These are phyloP conservation scores for Coranthus polyacanthus DNA, from an alignment of 2,797 vertebrate genomes.

Conservation along the genomic window DNA sequence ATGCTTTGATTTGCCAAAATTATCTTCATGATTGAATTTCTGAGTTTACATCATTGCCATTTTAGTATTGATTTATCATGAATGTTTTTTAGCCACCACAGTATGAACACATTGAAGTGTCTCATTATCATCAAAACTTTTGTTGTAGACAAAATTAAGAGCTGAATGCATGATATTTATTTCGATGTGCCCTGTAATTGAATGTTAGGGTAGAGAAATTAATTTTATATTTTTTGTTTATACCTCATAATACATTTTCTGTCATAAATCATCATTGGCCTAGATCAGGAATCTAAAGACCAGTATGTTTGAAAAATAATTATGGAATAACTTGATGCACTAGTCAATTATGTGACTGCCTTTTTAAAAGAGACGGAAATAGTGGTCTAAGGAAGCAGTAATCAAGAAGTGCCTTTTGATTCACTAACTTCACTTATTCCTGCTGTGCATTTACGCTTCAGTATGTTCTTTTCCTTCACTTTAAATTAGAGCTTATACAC, in stretches of 20 bases:
- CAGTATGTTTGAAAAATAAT: constrained; percentile 27
- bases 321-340: constrained; percentile 45
- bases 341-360: constrained; percentile 35
- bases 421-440: constrained; percentile 58
- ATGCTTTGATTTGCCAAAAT: constrained; percentile 77
- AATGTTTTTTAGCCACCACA: constrained; percentile 57
- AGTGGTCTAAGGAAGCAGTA: constrained; percentile 29
- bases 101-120: constrained; percentile 43
- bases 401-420: constrained; percentile 74
- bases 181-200: constrained; percentile 25
- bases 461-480: constrained; percentile 33
- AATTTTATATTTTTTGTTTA: constrained; percentile 41
- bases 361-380: constrained; percentile 56
- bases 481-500: constrained; percentile 22
- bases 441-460: constrained; percentile 45
- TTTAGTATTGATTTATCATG: constrained; percentile 56
- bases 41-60: constrained; percentile 73
- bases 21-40: constrained; percentile 56
- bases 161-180: constrained; percentile 43
- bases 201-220: constrained; percentile 36
- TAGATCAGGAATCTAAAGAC: constrained; percentile 61
- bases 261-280: constrained; percentile 36
- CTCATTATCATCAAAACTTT: constrained; percentile 25
- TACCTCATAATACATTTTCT: constrained; percentile 32
- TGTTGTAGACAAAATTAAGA: constrained; percentile 30